Base-by-base conservation (phyloP, 2,888 invertebrate genomes). In the Chloromyia formosa region DNA sequence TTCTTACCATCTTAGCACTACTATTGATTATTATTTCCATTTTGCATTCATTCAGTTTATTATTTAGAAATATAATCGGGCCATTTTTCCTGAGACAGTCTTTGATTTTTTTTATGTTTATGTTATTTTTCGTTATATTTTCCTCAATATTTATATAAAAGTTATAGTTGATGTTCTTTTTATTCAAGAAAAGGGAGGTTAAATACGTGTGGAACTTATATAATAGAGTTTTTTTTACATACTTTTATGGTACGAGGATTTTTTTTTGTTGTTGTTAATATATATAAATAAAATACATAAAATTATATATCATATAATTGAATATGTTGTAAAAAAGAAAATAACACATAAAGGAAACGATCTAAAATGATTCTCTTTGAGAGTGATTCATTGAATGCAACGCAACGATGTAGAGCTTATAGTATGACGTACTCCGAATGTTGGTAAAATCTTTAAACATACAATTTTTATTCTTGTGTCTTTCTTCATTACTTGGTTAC, bases 51-150 rank as follows among this genome's bases (percentile, higher is more conserved):
- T 72, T 56, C 20, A 35, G 27, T 35, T 35, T 35, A 35, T 35
- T 35, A 35, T 22, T 40, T 62, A 58, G 12, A 74, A 53, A 60
- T 73, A 68, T 76, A 66, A 77, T 77, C 77, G 77, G 78, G 77
- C 75, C 76, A 75, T 76, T 75, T 76, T 77, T 78, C 78, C 77
- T 76, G 77, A 79, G 77, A 79, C 78, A 78, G 79, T 79, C 78
- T 78, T 78, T 71, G 56, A 71, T 69, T 69, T 53, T 56, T n/a
- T 69, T 54, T 71, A 54, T 35, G 5, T 23, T 22, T 77, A 77
- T 58, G 56, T 74, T 75, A 77, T 35, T 73, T 76, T 72, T 77
- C 54, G 73, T 76, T 69, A 56, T 66, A 16, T 76, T 75, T 73
- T 61, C 42, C 45, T 62, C 56, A 56, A 49, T 10, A 22, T 62